A percentile compares a stretch with the other conserved stretches of the same genome.
Conservation (phyloP, 2,888 invertebrate species). For the Platycheirus albimanus region DNA sequence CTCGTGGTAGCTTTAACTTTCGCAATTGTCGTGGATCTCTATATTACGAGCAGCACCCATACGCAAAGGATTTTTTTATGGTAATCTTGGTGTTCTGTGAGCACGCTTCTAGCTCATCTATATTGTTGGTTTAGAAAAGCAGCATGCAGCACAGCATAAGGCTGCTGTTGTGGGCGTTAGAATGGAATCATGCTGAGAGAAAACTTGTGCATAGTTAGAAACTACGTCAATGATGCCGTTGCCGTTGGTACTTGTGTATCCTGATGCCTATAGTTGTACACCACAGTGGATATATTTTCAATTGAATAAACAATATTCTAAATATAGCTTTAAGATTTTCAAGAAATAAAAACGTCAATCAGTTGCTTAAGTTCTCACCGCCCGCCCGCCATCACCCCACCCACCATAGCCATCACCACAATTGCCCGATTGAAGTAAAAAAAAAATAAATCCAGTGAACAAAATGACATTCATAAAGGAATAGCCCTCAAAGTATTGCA, state of each 20-base stretch:
- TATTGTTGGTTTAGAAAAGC: conserved; percentile 13
- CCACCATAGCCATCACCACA: too few species aligned
- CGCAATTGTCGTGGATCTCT: conserved; percentile 17
- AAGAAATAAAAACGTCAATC: conserved; percentile 16
- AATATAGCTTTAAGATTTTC: conserved; percentile 49
- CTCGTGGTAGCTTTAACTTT: conserved; percentile 24
- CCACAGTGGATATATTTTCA: conserved; percentile 42
- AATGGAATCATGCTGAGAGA: conserved; percentile 30
- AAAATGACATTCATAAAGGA: conserved; percentile 14
- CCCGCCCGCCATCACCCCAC: too few species aligned
- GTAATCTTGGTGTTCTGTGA: neutral
- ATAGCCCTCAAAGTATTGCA: conserved; percentile 12
- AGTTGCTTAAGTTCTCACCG: conserved; percentile 9
- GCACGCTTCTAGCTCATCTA: conserved; percentile 10
- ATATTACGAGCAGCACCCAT: neutral
- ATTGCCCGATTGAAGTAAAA: neutral
- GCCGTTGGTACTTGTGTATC: neutral
- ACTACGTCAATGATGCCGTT: conserved; percentile 55
- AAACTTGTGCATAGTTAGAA: conserved; percentile 34
- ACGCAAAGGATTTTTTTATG: too few species aligned
- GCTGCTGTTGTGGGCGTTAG: neutral
- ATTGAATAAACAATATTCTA: conserved; percentile 53
- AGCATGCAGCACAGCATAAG: conserved; percentile 8
- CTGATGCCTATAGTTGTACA: too few species aligned
- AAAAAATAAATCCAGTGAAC: too few species aligned